Evolutionary conservation across 2,888 invertebrate species (phyloP), one percentile per base, ranked within the genome.

Genomic region (Pycnomerus fuliginosus): DNA sequence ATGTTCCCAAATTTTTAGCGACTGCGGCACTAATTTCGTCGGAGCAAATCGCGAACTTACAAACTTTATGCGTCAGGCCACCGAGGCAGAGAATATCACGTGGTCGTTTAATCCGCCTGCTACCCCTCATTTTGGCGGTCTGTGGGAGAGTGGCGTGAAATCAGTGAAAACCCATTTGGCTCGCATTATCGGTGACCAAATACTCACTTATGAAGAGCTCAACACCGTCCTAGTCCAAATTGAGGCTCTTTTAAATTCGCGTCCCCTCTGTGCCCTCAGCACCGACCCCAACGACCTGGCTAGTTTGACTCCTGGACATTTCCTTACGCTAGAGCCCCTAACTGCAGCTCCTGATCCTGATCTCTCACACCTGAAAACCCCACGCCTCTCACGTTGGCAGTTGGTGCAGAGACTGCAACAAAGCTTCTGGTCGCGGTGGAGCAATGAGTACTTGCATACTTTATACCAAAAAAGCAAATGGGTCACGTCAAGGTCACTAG

Each of bases 121-220:
- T 15, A 48, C 60, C 1, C 65, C 64, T 1, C 53, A 62, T 33
- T 61, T 58, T 36, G 65, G 66, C 4, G 67, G 65, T 5, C 29
- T 67, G 5, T 64, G 64, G 65, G 67, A 68, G 34, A 56, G 61
- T 1, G 60, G 51, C 7, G 55, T 67, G 3, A 62, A 60, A 31
- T 51, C 52, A 2, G 39, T 56, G 1, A 68, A 70, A 48, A 41
- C 38, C 38, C 63, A 62, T 43, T 12, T 66, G n/a, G 43, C 46
- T 22, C 45, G 59, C 22, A 29, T 61, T 1, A 24, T 60, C 1
- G 58, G 59, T 0, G 40, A 49, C 15, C 3, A 35, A 1, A 29
- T 36, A 1, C 28, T 65, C 3, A 68, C 54, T 1, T 62, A 44
- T 32, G 64, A 68, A 43, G 61, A 68, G 28, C 49, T 65, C 27